These are phyloP conservation scores for Thysanoteuthis rhombus DNA, from an alignment of 2,888 invertebrate genomes.

Conservation along the genomic window DNA sequence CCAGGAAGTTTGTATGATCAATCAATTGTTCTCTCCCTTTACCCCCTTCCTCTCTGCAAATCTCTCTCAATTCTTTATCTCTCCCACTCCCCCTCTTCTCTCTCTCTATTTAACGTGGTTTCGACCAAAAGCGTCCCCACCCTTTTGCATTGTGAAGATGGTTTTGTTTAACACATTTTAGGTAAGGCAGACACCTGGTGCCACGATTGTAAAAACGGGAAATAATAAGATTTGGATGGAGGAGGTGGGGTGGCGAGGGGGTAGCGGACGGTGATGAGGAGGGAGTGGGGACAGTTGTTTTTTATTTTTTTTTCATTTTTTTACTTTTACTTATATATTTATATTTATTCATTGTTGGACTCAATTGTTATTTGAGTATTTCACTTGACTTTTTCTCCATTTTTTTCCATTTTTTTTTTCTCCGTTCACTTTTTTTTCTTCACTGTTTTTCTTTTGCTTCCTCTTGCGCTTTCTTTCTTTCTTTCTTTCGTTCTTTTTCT, in stretches of 20 bases:
- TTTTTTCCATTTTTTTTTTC: background rate
- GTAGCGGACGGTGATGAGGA: background rate
- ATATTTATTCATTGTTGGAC: too few species aligned
- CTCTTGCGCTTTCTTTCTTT: background rate
- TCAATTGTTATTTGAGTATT: too few species aligned
- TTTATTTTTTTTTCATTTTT: too few species aligned
- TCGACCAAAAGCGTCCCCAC: background rate
- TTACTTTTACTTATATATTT: too few species aligned
- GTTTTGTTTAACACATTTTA: constrained; percentile 1
- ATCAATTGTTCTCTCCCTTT: background rate
- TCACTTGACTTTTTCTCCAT: background rate
- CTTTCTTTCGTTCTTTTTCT: too few species aligned
- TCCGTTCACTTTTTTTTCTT: background rate
- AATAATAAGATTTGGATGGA: background rate
- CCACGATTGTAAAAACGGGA: background rate
- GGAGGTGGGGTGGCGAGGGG: background rate
- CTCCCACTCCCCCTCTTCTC: background rate
- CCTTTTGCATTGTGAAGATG: background rate
- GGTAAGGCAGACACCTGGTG: background rate
- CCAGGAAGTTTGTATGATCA: background rate
- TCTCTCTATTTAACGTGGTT: background rate
- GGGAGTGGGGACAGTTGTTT: too few species aligned
- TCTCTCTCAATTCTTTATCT: background rate
- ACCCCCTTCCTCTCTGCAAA: background rate
- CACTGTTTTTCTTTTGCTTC: rapidly evolving